A percentile compares a stretch with the other conserved stretches of the same genome.
phyloP scores from a whole-genome alignment of 2,888 invertebrate genomes.

The Cinara cedri region DNA sequence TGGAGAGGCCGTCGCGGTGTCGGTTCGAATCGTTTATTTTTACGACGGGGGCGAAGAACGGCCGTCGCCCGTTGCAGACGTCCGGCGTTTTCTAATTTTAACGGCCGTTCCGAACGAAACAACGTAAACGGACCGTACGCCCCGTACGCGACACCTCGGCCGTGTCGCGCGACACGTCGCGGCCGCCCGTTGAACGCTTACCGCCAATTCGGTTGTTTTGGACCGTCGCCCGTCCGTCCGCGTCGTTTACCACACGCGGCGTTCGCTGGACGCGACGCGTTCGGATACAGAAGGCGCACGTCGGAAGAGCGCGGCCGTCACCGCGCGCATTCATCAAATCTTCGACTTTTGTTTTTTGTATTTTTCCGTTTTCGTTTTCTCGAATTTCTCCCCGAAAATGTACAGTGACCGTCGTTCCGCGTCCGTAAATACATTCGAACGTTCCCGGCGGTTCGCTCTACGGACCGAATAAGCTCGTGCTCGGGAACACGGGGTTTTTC shows the following conservation, averaged over 20 bases:
- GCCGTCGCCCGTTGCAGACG: background rate
- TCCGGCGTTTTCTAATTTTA: conserved; percentile 36
- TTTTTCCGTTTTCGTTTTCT: no score
- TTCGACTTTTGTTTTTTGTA: no score
- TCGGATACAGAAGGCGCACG: background rate
- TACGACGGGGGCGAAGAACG: background rate
- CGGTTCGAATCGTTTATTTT: no score
- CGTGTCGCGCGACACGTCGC: conserved; percentile 9
- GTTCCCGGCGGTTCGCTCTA: no score
- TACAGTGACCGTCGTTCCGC: no score
- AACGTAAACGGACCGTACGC: conserved; percentile 18
- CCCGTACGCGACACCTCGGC: background rate
- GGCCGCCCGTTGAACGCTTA: background rate
- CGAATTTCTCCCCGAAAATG: no score
- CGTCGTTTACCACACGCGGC: background rate
- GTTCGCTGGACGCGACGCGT: background rate
- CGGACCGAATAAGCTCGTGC: no score
- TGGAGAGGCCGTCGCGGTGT: no score
- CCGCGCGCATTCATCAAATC: no score
- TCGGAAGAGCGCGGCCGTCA: no score
- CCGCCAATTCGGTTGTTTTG: background rate
- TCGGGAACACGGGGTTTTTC: no score
- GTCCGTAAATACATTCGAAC: no score
- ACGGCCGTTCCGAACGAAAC: conserved; percentile 8
- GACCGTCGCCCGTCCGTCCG: background rate